A percentile compares a stretch with the other conserved stretches of the same genome.
These are phyloP conservation scores for Plectropomus leopardus DNA, from an alignment of 2,113 vertebrate species.

Conservation along the genomic window DNA sequence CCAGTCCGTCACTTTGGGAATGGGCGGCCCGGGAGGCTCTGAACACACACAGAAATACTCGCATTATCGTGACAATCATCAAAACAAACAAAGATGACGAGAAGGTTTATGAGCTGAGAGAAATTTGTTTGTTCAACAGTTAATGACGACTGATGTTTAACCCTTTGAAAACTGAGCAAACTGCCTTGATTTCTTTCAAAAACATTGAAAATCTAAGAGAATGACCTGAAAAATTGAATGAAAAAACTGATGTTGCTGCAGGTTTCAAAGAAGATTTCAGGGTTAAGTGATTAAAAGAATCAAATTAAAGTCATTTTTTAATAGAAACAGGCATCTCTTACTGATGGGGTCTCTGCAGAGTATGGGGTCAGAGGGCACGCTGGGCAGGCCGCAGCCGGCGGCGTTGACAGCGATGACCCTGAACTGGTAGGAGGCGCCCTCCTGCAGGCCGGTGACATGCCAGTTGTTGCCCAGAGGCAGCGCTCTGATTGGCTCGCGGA, in stretches of 20 bases:
- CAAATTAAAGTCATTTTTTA: no score
- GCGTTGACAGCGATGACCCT: constrained; percentile 94
- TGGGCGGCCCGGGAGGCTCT: constrained; percentile 96
- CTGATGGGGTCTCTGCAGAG: constrained; percentile 94
- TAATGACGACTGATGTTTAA: no score
- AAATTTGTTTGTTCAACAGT: no score
- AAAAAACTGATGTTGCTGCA: no score
- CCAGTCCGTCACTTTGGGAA: constrained; percentile 96
- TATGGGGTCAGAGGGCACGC: constrained; percentile 92
- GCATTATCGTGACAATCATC: neutral
- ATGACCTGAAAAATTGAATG: no score
- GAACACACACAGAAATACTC: constrained; percentile 64
- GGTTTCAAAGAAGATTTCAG: no score
- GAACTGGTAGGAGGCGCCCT: constrained; percentile 94
- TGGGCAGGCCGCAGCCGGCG: constrained; percentile 94
- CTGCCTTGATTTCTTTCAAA: no score
- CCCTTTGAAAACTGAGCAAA: no score
- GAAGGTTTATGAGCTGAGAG: no score
- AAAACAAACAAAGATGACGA: neutral
- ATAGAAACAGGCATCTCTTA: constrained; percentile 73
- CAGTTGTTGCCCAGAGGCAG: constrained; percentile 93
- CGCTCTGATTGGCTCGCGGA: constrained; percentile 92
- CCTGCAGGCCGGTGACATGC: constrained; percentile 92
- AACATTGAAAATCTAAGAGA: no score
- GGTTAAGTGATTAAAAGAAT: no score